phyloP scores from a whole-genome alignment of 2,113 vertebrate genomes.

The Collichthys lucidus region DNA sequence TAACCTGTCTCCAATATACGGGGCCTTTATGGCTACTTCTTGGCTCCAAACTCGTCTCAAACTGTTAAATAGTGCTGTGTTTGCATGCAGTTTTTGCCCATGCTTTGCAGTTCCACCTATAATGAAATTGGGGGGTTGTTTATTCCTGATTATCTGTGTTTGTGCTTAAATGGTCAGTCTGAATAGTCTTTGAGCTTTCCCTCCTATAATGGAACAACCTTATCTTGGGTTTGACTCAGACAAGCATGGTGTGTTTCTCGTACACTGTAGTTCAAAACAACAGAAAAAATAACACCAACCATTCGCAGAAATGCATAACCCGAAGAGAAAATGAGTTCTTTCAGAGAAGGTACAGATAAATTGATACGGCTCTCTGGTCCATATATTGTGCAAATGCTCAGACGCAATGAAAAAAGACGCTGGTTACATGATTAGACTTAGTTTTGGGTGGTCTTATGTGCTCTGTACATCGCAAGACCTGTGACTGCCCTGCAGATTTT shows the following conservation, averaged over 20 bases:
- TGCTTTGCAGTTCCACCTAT: slow-evolving; percentile 28
- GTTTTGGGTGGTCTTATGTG: slow-evolving; percentile 7
- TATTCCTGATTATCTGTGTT: slow-evolving; percentile 24
- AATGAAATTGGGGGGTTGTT: slow-evolving; percentile 32
- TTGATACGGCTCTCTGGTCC: neutral
- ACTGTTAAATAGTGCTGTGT: slow-evolving; percentile 27
- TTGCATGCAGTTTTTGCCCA: slow-evolving; percentile 11
- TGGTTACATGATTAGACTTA: neutral
- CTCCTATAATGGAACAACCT: slow-evolving; percentile 24
- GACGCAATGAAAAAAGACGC: neutral
- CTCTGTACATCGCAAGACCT: slow-evolving; percentile 3
- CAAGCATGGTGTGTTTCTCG: neutral
- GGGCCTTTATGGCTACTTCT: slow-evolving; percentile 3
- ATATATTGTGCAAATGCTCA: neutral
- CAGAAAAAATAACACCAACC: slow-evolving; percentile 3
- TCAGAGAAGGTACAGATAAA: slow-evolving; percentile 10
- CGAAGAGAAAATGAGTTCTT: slow-evolving; percentile 15
- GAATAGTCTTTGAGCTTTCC: slow-evolving; percentile 6
- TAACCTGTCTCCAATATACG: slow-evolving; percentile 16
- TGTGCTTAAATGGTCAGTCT: slow-evolving; percentile 7
- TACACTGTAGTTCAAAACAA: slow-evolving; percentile 22
- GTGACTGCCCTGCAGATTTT: slow-evolving; percentile 58
- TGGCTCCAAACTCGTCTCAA: slow-evolving; percentile 19
- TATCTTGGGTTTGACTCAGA: slow-evolving; percentile 39
- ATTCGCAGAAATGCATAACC: neutral